These are phyloP conservation scores for Poecilia gillii DNA, from an alignment of 2,797 vertebrate genomes.

Conservation along the genomic window DNA sequence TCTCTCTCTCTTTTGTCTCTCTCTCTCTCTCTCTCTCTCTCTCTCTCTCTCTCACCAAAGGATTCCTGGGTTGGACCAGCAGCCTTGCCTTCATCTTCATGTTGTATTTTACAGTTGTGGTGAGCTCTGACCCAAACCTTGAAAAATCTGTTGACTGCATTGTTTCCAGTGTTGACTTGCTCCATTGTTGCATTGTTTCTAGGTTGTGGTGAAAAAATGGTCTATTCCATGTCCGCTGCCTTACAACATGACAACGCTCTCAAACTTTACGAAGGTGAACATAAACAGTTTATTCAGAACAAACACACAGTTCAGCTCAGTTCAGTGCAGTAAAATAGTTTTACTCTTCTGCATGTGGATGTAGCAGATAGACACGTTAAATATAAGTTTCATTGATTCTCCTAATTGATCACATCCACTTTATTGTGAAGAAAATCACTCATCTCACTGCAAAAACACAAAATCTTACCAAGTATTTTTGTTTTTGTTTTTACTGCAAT, in stretches of 20 bases:
- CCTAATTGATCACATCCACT: not conserved
- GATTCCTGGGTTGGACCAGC: slow-evolving; percentile 97
- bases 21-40: too few species aligned
- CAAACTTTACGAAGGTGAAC: slow-evolving; percentile 59
- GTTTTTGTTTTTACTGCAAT: too few species aligned
- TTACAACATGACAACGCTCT: slow-evolving; percentile 65
- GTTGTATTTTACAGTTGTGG: slow-evolving; percentile 92
- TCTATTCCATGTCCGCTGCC: slow-evolving; percentile 91
- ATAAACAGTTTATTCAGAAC: not conserved
- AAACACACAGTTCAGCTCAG: not conserved
- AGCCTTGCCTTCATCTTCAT: slow-evolving; percentile 94
- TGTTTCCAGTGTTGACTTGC: slow-evolving; percentile 17
- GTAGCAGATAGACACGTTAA: not conserved
- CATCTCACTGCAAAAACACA: too few species aligned
- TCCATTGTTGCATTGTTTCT: slow-evolving; percentile 21
- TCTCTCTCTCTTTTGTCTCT: too few species aligned
- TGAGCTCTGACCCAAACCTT: slow-evolving; percentile 77
- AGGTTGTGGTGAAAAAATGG: slow-evolving; percentile 95
- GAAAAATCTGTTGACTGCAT: not conserved
- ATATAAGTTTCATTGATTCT: not conserved
- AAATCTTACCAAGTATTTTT: too few species aligned
- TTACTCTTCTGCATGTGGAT: not conserved
- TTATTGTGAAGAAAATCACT: not conserved
- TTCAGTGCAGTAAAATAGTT: not conserved
- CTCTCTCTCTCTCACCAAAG: slow-evolving; percentile 70